Percentiles rank a stretch among this genome's conserved stretches.
Conservation (phyloP, 1,140 invertebrate species). For the Diorhabda carinulata region DNA sequence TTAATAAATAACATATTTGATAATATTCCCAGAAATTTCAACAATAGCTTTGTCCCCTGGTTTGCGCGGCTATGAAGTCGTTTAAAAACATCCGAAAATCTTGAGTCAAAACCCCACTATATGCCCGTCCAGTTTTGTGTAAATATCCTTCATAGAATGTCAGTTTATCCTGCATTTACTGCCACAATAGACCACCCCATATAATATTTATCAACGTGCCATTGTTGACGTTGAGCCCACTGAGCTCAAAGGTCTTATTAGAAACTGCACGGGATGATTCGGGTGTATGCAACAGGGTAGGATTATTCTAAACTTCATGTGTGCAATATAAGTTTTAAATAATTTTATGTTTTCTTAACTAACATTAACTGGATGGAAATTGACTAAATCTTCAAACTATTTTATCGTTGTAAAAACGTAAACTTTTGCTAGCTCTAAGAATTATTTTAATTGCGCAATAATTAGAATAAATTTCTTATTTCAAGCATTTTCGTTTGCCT, state of each 20-base stretch:
- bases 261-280: constrained; percentile 9
- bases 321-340: too few species aligned
- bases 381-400: too few species aligned
- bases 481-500: too few species aligned
- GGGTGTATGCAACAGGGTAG: constrained; percentile 3
- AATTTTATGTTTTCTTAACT: too few species aligned
- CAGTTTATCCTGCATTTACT: constrained; percentile 14
- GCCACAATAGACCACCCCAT: constrained; percentile 30
- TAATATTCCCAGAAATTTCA: too few species aligned
- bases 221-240: constrained; percentile 15
- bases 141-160: constrained; percentile 22
- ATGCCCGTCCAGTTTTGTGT: constrained; percentile 15
- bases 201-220: constrained; percentile 30
- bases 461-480: too few species aligned
- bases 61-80: not conserved
- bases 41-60: not conserved
- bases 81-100: not conserved
- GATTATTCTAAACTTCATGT: not conserved
- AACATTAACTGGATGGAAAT: too few species aligned
- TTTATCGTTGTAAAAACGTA: too few species aligned
- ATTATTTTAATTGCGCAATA: too few species aligned
- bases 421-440: too few species aligned
- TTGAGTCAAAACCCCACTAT: constrained; percentile 9
- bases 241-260: constrained; percentile 16
- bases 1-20: too few species aligned